phyloP scores from a whole-genome alignment of 2,888 invertebrate species.

The Eudasyphora cyanicolor region DNA sequence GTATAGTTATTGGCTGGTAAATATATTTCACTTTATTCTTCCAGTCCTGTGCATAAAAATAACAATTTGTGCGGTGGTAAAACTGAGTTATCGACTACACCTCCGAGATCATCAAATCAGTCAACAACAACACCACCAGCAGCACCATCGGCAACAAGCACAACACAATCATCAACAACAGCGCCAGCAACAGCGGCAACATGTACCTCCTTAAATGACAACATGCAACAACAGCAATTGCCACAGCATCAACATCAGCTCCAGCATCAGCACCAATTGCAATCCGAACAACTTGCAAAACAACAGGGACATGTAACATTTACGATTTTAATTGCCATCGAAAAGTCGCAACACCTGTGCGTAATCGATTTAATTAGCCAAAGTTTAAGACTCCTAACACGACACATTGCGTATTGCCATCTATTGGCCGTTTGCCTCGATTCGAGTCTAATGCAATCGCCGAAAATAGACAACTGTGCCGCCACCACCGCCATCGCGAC shows the following conservation, averaged over 20 bases:
- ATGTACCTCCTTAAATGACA: constrained; percentile 38
- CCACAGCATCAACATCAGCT: constrained; percentile 58
- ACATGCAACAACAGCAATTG: constrained; percentile 33
- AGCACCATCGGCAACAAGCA: constrained; percentile 61
- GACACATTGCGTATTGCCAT: constrained; percentile 79
- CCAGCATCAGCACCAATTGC: constrained; percentile 55
- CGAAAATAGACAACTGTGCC: constrained; percentile 55
- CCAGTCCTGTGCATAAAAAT: constrained; percentile 37
- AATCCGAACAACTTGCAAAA: constrained; percentile 45
- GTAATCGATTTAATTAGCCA: constrained; percentile 80
- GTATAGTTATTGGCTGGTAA: constrained; percentile 19
- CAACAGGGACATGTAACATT: constrained; percentile 71
- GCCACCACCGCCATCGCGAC: constrained; percentile 59
- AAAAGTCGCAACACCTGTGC: constrained; percentile 78
- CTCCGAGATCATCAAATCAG: constrained; percentile 53
- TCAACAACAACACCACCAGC: constrained; percentile 33
- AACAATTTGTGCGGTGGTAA: constrained; percentile 45
- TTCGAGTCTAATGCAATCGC: constrained; percentile 71
- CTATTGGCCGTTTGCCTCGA: constrained; percentile 78
- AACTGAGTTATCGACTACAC: constrained; percentile 49
- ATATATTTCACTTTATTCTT: too few relatives aligned
- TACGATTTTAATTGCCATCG: constrained; percentile 80
- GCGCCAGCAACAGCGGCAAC: constrained; percentile 51
- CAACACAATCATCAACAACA: constrained; percentile 62
- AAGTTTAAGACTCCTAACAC: constrained; percentile 79